Evolutionary conservation across 2,888 invertebrate species (phyloP).

Genomic region (Caenorhabditis macrosperma): DNA sequence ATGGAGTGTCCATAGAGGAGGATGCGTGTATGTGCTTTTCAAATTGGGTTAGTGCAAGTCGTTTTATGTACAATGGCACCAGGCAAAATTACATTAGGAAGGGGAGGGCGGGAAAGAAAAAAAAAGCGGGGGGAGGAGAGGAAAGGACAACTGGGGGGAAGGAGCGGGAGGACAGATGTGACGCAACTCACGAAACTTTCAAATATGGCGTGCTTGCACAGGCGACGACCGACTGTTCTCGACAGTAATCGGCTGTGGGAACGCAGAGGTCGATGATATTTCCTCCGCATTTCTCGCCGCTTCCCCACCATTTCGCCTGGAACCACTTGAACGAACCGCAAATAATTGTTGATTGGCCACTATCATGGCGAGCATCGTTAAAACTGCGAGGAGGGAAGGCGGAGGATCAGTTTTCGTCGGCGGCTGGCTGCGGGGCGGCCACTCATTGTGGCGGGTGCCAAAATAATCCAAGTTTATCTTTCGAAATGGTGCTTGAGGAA

Average conservation of each 20-base stretch:
- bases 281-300: neutral
- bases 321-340: slow-evolving; percentile 35
- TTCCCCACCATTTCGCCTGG: slow-evolving; percentile 11
- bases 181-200: slow-evolving; percentile 23
- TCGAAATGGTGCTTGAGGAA: slow-evolving; percentile 51
- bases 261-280: neutral
- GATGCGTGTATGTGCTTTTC: slow-evolving; percentile 50
- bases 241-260: neutral
- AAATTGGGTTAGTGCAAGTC: slow-evolving; percentile 60
- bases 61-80: slow-evolving; percentile 56
- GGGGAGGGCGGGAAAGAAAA: slow-evolving; percentile 33
- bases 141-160: slow-evolving; percentile 27
- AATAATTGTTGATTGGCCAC: slow-evolving; percentile 55
- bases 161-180: slow-evolving; percentile 5
- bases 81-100: slow-evolving; percentile 54
- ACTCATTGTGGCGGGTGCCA: slow-evolving; percentile 52
- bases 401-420: slow-evolving; percentile 51
- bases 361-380: slow-evolving; percentile 29
- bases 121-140: slow-evolving; percentile 20
- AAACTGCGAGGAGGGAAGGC: slow-evolving; percentile 24
- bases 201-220: neutral
- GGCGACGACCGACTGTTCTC: neutral
- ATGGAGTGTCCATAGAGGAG: slow-evolving; percentile 30
- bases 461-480: slow-evolving; percentile 64
- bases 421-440: slow-evolving; percentile 35